These are phyloP conservation scores for Didymodactylos carnosus DNA, from an alignment of 2,888 invertebrate species.

Conservation along the genomic window DNA sequence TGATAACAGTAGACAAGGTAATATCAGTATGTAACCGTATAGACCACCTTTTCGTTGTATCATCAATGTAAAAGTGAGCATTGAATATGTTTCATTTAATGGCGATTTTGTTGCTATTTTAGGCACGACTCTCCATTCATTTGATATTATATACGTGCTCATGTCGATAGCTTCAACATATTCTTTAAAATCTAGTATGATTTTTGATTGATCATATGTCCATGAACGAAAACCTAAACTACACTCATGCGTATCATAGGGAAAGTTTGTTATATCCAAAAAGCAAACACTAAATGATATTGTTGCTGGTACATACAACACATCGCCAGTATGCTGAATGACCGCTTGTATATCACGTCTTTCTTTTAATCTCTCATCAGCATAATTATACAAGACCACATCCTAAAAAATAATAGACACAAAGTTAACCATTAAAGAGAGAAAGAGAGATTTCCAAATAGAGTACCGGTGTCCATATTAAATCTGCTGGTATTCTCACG, in stretches of 20 bases:
- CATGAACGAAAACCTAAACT: constrained; percentile 18
- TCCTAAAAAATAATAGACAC: not conserved
- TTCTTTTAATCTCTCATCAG: constrained; percentile 31
- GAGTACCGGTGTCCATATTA: constrained; percentile 31
- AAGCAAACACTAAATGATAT: constrained; percentile 18
- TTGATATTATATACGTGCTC: not conserved
- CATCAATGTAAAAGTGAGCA: not conserved
- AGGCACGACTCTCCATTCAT: not conserved
- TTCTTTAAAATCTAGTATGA: constrained; percentile 15
- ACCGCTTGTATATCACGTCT: constrained; percentile 26
- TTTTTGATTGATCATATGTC: constrained; percentile 16
- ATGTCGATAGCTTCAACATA: not conserved
- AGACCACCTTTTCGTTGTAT: constrained; percentile 18
- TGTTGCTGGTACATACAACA: constrained; percentile 17
- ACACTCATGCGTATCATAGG: constrained; percentile 18
- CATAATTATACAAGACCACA: constrained; percentile 17
- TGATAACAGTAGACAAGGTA: constrained; percentile 34
- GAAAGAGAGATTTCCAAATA: not conserved
- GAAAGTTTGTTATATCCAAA: constrained; percentile 17
- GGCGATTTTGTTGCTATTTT: not conserved
- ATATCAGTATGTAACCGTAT: constrained; percentile 32
- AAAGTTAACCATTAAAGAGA: not conserved
- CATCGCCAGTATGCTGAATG: constrained; percentile 13
- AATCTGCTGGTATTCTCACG: constrained; percentile 24
- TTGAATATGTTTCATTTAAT: not conserved